Base-by-base conservation (phyloP, 2,888 invertebrate genomes). In the Synanthedon andrenaeformis region DNA sequence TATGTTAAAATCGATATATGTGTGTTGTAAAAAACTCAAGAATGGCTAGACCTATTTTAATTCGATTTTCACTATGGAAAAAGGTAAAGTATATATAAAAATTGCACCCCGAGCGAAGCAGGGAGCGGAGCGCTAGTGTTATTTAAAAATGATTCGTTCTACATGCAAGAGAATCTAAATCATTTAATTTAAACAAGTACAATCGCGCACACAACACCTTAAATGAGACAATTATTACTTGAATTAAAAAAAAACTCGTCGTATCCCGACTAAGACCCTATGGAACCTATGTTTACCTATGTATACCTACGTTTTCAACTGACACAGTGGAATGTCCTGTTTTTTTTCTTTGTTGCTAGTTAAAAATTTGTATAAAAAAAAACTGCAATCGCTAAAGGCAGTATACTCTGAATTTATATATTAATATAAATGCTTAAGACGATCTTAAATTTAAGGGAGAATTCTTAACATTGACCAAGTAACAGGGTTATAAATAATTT, bases 311-410 rank as follows among this genome's bases (percentile, higher is more conserved):
- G 35, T 13, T 45, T 45, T 45, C 14, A 45, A 45, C 45, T 45
- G 45, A 45, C 13, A 42, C n/a, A 35, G 35, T 84, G 84, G 84
- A 84, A 84, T 84, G 84, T 84, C 78, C 79, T 65, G 74, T 56
- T 45, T 45, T 45, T n/a, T 42, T 42, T n/a, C 12, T 5, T 23
- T 35, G 35, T 35, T 35, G 35, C 35, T 6, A 35, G 23, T 35
- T 35, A 8, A 35, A 35, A 35, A 35, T 10, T 10, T 35, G 35
- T 35, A 23, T 10, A 35, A 23, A 35, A 35, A 35, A 35, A 10
- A 35, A 6, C 28, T 28, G 28, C 8, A 28, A 28, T 10, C 35
- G 35, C 10, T 35, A 35, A 6, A 35, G 6, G 35, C 35, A 8
- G 35, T 35, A 35, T 10, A 35, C 6, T 10, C 35, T 35, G 35